Base-by-base conservation (phyloP, 2,113 vertebrate genomes). In the Petromus typicus region DNA sequence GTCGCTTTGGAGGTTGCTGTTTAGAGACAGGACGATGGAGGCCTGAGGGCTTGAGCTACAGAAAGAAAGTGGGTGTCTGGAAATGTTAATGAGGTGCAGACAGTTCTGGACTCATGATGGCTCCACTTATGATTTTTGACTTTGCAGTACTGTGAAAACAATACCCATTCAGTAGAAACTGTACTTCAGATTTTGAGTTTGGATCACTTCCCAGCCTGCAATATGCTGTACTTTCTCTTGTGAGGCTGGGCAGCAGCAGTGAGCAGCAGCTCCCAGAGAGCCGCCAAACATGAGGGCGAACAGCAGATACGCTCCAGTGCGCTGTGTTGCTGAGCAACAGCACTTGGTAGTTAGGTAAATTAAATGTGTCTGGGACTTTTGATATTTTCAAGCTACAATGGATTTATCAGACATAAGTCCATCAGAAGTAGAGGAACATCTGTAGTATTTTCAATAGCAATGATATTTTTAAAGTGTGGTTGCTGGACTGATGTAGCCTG, bases 31-130 rank as follows among this genome's bases (percentile, higher is more conserved):
- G 37, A 43, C 56, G 54, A 27, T 23, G 37, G 78, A 32, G n/a
- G 4, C 2, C 54, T 78, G 5, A 37, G 7, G 32, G 17, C 23
- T 75, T 56, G n/a, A 76, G 48, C 4, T 22, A 40, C 57, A 9
- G 54, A 76, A 76, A 9, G 43, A 76, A 69, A 45, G 30, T 78
- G 25, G 20, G 18, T 93, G n/a, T 63, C 79, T 93, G 61, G 75
- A 78, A 43, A 86, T 56, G 37, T 16, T 64, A 90, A 78, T 48
- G 45, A 51, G 37, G 5, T 67, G 20, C 20, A 3, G 30, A 56
- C 2, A 86, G 51, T 67, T 20, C 71, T 59, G 45, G 27, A 57
- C 59, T 67, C 32, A 20, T 12, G 30, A 45, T 57, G 22, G 54
- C 11, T 67, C 12, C 51, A 30, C 51, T 69, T 40, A 34, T 10